A percentile compares a stretch with the other conserved stretches of the same genome.
These are phyloP conservation scores for Trisateles emortualis DNA, from an alignment of 2,888 invertebrate genomes.

Conservation along the genomic window DNA sequence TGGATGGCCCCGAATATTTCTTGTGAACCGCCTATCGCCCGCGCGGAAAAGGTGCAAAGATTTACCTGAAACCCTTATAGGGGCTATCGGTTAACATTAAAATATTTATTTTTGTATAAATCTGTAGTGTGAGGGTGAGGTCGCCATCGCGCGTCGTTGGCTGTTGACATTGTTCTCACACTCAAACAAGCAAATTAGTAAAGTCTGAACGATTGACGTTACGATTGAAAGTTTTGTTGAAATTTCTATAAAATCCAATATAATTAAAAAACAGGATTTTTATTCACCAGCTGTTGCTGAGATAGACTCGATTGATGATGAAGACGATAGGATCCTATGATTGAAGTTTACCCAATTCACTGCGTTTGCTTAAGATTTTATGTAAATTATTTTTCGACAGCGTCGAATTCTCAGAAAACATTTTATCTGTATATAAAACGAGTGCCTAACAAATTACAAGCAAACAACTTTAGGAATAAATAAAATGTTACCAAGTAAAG, in stretches of 20 bases:
- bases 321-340: constrained; percentile 57
- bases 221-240: constrained; percentile 3
- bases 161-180: constrained; percentile 22
- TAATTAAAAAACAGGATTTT: constrained; percentile 25
- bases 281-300: constrained; percentile 17
- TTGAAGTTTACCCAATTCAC: constrained; percentile 76
- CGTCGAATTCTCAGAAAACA: constrained; percentile 51
- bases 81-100: constrained; percentile 71
- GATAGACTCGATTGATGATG: constrained; percentile 38
- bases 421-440: constrained; percentile 53
- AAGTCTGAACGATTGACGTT: constrained; percentile 15
- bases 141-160: constrained; percentile 21
- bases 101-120: constrained; percentile 55
- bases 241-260: constrained; percentile 14
- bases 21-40: constrained; percentile 65
- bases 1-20: constrained; percentile 77
- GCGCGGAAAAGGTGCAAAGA: constrained; percentile 74
- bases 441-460: constrained; percentile 52
- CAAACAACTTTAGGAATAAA: constrained; percentile 53
- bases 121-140: constrained; percentile 30
- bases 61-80: constrained; percentile 71
- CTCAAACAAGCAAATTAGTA: constrained; percentile 17
- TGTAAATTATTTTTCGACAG: constrained; percentile 68
- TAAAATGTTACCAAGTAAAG: constrained; percentile 40
- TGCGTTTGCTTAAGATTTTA: constrained; percentile 74